Conservation (phyloP, 2,888 invertebrate genomes). For the Ophion ellenae region DNA sequence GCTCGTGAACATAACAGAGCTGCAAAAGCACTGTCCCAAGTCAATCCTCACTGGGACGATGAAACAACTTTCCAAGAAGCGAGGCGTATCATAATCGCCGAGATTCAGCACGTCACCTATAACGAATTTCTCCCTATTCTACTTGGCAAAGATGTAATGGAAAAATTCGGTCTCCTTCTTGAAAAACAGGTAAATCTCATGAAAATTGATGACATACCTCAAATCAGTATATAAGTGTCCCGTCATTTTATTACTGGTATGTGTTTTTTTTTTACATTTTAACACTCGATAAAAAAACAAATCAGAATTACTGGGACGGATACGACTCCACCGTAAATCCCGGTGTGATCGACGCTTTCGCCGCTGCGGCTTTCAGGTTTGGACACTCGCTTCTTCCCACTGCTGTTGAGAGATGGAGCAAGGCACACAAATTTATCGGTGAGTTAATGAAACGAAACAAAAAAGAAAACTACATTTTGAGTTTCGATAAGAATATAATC, state of each 20-base stretch:
- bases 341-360: slow-evolving; percentile 94
- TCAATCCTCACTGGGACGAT: slow-evolving; percentile 97
- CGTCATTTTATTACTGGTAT: too few species aligned
- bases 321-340: slow-evolving; percentile 94
- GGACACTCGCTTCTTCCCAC: slow-evolving; percentile 96
- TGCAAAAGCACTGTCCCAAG: slow-evolving; percentile 89
- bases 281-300: background rate
- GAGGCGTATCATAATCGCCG: slow-evolving; percentile 92
- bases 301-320: slow-evolving; percentile 92
- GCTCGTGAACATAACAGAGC: slow-evolving; percentile 96
- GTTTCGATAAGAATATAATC: background rate
- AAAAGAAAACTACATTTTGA: background rate
- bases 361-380: slow-evolving; percentile 96
- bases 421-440: slow-evolving; percentile 97
- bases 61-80: slow-evolving; percentile 95
- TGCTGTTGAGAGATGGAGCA: slow-evolving; percentile 96
- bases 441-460: slow-evolving; percentile 72
- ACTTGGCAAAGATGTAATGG: slow-evolving; percentile 95
- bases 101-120: slow-evolving; percentile 95
- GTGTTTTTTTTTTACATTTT: slow-evolving; percentile 6
- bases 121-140: slow-evolving; percentile 96
- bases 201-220: background rate
- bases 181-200: slow-evolving; percentile 88
- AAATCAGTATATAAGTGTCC: too few species aligned
- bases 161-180: slow-evolving; percentile 93